Conservation (phyloP, 2,797 vertebrate species). For the Pseudochirops cupreus region DNA sequence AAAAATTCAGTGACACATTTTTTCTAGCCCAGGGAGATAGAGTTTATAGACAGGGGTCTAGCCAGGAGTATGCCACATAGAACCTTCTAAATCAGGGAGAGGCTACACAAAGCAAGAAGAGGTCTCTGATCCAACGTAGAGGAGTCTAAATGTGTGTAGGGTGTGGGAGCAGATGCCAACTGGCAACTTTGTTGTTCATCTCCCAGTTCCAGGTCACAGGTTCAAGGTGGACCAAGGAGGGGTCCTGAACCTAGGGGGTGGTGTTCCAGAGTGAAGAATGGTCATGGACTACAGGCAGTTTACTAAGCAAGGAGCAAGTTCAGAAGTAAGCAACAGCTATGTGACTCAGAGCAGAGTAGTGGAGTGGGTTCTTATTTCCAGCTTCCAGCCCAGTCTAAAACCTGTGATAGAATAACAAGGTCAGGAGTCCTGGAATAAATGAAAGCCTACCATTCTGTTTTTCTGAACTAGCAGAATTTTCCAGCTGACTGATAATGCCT, state of each 20-base stretch:
- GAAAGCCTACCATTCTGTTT: no score
- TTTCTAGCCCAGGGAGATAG: background rate
- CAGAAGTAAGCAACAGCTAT: no score
- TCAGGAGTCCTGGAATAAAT: no score
- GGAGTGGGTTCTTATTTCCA: no score
- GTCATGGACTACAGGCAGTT: no score
- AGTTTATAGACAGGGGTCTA: background rate
- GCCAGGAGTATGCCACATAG: background rate
- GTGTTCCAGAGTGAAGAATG: background rate
- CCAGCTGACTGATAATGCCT: no score
- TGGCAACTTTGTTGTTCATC: background rate
- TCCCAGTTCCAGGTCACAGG: background rate
- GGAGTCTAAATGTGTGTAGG: background rate
- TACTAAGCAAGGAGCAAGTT: no score
- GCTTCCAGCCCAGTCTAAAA: no score
- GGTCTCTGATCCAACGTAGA: background rate
- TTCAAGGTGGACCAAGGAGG: background rate
- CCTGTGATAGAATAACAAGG: no score
- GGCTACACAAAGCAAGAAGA: background rate
- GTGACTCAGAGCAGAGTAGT: no score
- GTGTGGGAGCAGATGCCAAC: background rate
- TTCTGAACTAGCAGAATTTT: no score
- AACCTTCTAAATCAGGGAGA: background rate
- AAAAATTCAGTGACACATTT: background rate
- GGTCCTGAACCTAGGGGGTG: background rate